Evolutionary conservation across 2,797 vertebrate species (phyloP).

Genomic region (Oreochromis grahami): DNA sequence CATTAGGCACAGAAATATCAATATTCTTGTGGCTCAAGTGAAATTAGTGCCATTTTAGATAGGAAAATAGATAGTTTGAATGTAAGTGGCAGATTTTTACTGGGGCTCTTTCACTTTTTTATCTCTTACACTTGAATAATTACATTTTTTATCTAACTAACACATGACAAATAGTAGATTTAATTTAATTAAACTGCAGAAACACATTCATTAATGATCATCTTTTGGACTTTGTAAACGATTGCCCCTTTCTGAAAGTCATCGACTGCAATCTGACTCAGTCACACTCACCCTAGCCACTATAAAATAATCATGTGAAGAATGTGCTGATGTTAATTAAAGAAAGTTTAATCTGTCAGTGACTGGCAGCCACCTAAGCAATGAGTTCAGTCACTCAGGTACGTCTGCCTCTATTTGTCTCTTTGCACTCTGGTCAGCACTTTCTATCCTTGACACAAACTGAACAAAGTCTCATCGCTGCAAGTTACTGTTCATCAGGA

Average conservation of each 20-base stretch:
- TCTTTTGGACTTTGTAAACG: background rate
- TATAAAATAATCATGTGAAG: background rate
- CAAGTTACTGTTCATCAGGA: slow-evolving; percentile 38
- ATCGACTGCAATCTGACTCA: background rate
- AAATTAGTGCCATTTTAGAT: background rate
- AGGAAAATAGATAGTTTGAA: background rate
- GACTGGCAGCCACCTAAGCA: slow-evolving; percentile 27
- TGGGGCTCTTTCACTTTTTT: background rate
- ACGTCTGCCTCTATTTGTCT: slow-evolving; percentile 27
- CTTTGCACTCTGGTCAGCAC: slow-evolving; percentile 38
- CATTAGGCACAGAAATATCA: background rate
- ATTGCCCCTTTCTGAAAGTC: background rate
- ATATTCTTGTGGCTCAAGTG: background rate
- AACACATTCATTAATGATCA: background rate
- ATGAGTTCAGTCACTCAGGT: slow-evolving; percentile 31
- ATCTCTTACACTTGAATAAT: background rate
- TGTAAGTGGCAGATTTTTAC: background rate
- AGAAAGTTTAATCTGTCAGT: slow-evolving; percentile 8
- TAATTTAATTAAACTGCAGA: background rate
- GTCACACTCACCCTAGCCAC: background rate
- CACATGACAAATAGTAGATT: background rate
- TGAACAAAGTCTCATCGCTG: slow-evolving; percentile 47
- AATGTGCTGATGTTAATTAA: slow-evolving; percentile 8
- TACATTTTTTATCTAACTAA: background rate
- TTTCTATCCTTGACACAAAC: slow-evolving; percentile 21